phyloP scores from a whole-genome alignment of 2,113 vertebrate species.

The Sterna hirundo region DNA sequence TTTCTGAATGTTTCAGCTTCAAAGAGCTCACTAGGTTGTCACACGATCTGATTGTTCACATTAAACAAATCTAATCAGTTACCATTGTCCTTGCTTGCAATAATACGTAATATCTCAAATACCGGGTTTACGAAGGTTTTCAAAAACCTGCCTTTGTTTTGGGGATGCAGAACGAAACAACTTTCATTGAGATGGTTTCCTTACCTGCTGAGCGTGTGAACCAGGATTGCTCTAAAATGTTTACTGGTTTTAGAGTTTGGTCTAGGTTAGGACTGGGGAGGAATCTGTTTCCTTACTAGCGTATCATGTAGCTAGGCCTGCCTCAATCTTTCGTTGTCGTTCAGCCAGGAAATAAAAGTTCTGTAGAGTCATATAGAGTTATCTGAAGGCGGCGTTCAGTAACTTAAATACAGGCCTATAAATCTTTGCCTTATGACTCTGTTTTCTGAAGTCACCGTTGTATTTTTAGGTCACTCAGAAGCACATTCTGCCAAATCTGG shows the following conservation, averaged over 20 bases:
- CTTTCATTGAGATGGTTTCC: not conserved
- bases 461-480: not conserved
- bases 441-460: not conserved
- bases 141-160: not conserved
- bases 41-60: not conserved
- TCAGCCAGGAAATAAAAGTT: not conserved
- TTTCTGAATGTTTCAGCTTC: not conserved
- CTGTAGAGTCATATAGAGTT: not conserved
- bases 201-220: accelerated
- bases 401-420: not conserved
- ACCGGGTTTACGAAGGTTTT: not conserved
- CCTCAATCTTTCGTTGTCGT: not conserved
- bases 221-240: not conserved
- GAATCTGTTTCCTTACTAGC: not conserved
- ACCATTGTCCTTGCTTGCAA: not conserved
- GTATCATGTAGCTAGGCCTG: not conserved
- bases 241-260: not conserved
- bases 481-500: not conserved
- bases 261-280: not conserved
- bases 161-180: not conserved
- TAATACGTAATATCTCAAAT: not conserved
- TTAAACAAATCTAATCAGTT: not conserved
- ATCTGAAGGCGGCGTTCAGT: not conserved
- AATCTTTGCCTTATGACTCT: not conserved
- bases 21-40: not conserved